Base-by-base conservation (phyloP, 2,797 vertebrate genomes). In the Acipenser ruthenus region DNA sequence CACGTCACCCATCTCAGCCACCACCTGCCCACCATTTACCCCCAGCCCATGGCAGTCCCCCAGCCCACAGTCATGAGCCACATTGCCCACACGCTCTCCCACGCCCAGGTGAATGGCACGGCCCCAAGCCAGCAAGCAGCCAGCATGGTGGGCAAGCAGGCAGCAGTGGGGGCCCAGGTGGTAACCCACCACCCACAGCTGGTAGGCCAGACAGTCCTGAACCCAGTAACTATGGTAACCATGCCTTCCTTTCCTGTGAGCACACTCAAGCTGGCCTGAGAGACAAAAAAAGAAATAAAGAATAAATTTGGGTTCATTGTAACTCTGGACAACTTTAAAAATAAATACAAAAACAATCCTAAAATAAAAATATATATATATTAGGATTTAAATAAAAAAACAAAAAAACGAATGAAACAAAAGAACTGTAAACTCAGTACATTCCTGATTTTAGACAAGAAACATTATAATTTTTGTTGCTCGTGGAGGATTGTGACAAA, bases 141-240 rank as follows among this genome's bases (percentile, higher is more conserved):
- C 6, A 73, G 95, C 68, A 79, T 94, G 70, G 82, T 93, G 56
- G 76, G 80, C 68, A 90, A 90, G 71, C 95, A 94, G 86, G 87
- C 91, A 0, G 77, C 92, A 0, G 84, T 95, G 12, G 93, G 93
- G 15, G 75, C 95, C 52, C 95, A 94, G 60, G 91, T 99, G 62
- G 90, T 98, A 5, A 15, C 89, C 2, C 96, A 97, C 77, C 95
- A 97, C 82, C 91, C 91, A 0, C 96, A 98, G 83, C 70, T 99
- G 68, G 90, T 98, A 4, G 93, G 96, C 73, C 95, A 95, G 72
- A 92, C 96, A 0, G 93, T 99, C 70, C 93, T 98, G 5, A 99
- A 98, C 77, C 96, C 96, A 0, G 95, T 99, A 75, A 97, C 96
- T 70, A 99, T 99, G 96, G 96, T 99, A 74, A 96, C 96, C 78